These are phyloP conservation scores for Sminthurides aquaticus DNA, from an alignment of 2,888 invertebrate genomes.

Conservation along the genomic window DNA sequence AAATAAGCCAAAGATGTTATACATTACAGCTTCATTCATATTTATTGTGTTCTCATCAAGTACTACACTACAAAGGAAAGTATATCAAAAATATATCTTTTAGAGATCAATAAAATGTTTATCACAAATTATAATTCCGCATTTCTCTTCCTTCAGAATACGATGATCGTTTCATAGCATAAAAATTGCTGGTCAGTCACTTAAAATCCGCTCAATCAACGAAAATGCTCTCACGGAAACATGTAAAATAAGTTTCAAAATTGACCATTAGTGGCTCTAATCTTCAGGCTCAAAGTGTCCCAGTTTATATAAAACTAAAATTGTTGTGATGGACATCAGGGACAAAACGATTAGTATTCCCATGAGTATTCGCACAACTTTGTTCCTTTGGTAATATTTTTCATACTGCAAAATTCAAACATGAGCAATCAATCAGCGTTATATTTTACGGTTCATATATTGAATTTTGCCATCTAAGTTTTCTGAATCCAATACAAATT, in stretches of 20 bases:
- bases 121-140: too few species aligned
- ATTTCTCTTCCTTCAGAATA: too few species aligned
- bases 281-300: background rate
- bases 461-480: too few species aligned
- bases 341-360: slow-evolving; percentile 1
- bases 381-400: slow-evolving; percentile 20
- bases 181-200: too few species aligned
- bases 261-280: too few species aligned
- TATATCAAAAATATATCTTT: too few species aligned
- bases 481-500: too few species aligned
- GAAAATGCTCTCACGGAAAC: too few species aligned
- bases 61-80: background rate
- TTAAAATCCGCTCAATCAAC: too few species aligned
- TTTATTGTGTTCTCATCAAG: background rate
- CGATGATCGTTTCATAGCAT: too few species aligned
- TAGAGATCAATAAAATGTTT: too few species aligned
- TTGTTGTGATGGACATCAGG: background rate
- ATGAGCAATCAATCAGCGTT: background rate
- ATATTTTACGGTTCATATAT: background rate
- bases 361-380: slow-evolving; percentile 6
- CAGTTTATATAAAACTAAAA: slow-evolving; percentile 1
- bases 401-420: slow-evolving; percentile 19
- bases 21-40: background rate
- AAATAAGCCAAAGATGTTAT: background rate
- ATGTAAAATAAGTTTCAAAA: too few species aligned